Base-by-base conservation (phyloP, 2,888 invertebrate genomes). In the Leucophenga montana region DNA sequence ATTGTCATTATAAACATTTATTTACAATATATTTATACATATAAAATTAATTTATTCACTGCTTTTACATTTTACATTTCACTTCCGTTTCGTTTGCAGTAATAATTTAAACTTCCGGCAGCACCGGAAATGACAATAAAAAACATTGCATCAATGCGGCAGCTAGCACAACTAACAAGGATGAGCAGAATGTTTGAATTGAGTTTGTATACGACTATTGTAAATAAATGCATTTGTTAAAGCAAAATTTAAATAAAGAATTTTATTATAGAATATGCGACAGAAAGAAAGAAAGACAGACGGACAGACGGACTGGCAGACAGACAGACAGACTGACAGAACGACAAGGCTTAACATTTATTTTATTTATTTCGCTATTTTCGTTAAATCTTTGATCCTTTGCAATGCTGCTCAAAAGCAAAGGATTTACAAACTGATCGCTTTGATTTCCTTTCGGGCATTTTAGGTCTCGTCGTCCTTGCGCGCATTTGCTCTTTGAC, bases 61-160 rank as follows among this genome's bases (percentile, higher is more conserved):
- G 75, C 81, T 73, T 69, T 16, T 20, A 39, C n/a, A 33, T 59
- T n/a, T 59, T 22, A 22, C 72, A 69, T 66, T 78, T 78, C 78
- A 75, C 74, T 78, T 81, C 83, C 81, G 79, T 69, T 81, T 73
- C 77, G 74, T 74, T 83, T 80, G 39, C 16, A 27, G 61, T 77
- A 83, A 83, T 81, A 81, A 81, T 81, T 81, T 83, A 75, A 83
- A 75, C 83, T 77, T 81, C 81, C 81, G 83, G 77, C 77, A 74
- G 74, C 75, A 72, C 75, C 79, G 81, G 81, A 81, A 81, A 83
- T 81, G 80, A 75, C 83, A 81, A 81, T 83, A 81, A 83, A n/a
- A 80, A 80, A 72, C 75, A 73, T 66, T 71, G 73, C 71, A 70
- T 72, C 70, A 48, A 74, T 70, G 61, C 27, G 22, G 8, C 22